Conservation (phyloP, 2,888 invertebrate species). For the Calameuta pallipes region DNA sequence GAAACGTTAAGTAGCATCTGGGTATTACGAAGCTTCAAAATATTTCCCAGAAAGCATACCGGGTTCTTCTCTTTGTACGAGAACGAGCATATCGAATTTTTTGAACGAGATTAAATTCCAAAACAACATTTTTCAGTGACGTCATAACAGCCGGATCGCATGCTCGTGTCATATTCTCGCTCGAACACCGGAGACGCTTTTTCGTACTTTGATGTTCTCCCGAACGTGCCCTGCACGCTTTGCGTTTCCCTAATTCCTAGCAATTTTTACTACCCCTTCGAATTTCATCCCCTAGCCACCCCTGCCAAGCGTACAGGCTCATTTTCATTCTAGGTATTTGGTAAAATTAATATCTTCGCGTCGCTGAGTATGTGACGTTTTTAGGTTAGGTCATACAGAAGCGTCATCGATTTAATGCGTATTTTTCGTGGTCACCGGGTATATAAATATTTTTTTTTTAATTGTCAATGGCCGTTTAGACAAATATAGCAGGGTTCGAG, state of each 20-base stretch:
- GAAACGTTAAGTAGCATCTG: background rate
- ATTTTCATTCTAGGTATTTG: background rate
- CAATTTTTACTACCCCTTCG: background rate
- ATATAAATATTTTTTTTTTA: no score
- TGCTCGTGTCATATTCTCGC: conserved; percentile 10
- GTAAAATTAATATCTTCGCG: background rate
- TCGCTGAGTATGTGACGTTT: background rate
- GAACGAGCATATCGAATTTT: background rate
- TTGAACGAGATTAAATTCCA: background rate
- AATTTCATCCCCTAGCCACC: no score
- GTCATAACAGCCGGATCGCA: conserved; percentile 15
- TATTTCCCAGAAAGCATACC: background rate
- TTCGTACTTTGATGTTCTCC: background rate
- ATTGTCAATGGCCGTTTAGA: background rate
- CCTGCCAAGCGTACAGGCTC: background rate
- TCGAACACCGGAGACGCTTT: background rate
- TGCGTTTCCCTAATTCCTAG: background rate
- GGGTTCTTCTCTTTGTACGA: background rate
- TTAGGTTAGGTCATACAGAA: background rate
- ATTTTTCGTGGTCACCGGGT: background rate
- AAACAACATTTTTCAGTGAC: background rate
- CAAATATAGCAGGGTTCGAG: background rate
- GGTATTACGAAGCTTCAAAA: background rate
- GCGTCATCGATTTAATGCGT: background rate
- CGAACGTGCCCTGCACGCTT: background rate